Evolutionary conservation across 1,140 invertebrate genomes (phyloP).

Genomic region (Gryon sp.): DNA sequence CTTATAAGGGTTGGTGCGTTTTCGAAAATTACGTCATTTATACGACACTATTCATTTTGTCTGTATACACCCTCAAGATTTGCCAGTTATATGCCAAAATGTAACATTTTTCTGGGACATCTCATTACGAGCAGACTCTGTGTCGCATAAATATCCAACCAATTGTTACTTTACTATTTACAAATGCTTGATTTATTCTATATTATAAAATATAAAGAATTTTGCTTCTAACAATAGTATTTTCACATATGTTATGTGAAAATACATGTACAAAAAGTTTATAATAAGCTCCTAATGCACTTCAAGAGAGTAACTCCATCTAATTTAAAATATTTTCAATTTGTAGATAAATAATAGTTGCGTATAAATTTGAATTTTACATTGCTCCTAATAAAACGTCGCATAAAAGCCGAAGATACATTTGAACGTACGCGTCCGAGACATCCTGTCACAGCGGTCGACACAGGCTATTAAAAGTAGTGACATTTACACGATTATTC

Average conservation of each 20-base stretch:
- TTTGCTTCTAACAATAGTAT: too few relatives aligned
- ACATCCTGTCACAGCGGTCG: conserved; percentile 18
- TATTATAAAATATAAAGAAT: too few relatives aligned
- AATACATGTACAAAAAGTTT: too few relatives aligned
- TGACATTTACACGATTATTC: conserved; percentile 49
- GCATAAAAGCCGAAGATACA: conserved; percentile 35
- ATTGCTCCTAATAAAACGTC: conserved; percentile 37
- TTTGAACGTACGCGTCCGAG: conserved; percentile 12
- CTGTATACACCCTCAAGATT: conserved; percentile 32
- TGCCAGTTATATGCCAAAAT: conserved; percentile 28
- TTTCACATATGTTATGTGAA: too few relatives aligned
- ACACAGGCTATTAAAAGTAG: conserved; percentile 40
- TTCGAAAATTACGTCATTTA: conserved; percentile 67
- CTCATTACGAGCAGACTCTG: conserved; percentile 37
- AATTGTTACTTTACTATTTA: conserved; percentile 9
- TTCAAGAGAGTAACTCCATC: too few relatives aligned
- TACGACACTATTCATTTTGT: conserved; percentile 61
- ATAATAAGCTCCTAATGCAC: too few relatives aligned
- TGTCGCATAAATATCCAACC: conserved; percentile 32
- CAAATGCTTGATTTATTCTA: too few relatives aligned
- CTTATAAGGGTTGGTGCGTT: conserved; percentile 60
- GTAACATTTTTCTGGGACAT: conserved; percentile 25
- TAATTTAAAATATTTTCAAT: too few relatives aligned
- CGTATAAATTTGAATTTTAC: conserved; percentile 30
- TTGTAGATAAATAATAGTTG: too few relatives aligned